Evolutionary conservation across 2,113 vertebrate species (phyloP).

Genomic region (Sphyrna mokarran): DNA sequence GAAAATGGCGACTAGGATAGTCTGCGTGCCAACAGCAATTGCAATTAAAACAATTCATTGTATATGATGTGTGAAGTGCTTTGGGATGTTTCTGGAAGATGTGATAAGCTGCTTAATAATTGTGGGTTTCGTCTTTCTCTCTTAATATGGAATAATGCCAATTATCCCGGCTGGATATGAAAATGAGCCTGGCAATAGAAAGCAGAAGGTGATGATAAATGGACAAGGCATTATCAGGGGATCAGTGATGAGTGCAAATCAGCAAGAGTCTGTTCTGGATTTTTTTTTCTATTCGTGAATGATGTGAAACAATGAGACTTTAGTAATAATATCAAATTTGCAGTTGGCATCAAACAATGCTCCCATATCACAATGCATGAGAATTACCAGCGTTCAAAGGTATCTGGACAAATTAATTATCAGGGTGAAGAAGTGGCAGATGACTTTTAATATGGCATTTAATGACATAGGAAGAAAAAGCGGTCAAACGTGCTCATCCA

Average conservation of each 20-base stretch:
- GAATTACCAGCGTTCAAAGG: conserved; percentile 24
- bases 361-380: conserved; percentile 1
- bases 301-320: conserved; percentile 28
- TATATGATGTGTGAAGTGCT: not conserved
- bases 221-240: conserved; percentile 27
- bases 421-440: conserved; percentile 24
- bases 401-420: conserved; percentile 31
- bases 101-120: conserved; percentile 33
- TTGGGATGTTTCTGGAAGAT: conserved; percentile 30
- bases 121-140: conserved; percentile 25
- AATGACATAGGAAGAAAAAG: conserved; percentile 24
- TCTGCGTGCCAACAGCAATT: not conserved
- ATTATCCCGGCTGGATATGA: conserved; percentile 24
- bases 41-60: conserved; percentile 33
- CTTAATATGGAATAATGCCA: conserved; percentile 31
- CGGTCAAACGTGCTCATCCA: not conserved
- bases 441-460: conserved; percentile 20
- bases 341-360: conserved; percentile 16
- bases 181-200: not conserved
- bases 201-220: conserved; percentile 32
- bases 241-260: conserved; percentile 29
- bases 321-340: conserved; percentile 27
- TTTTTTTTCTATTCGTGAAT: conserved; percentile 1
- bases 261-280: conserved; percentile 23
- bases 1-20: not conserved